Evolutionary conservation across 1,140 invertebrate species (phyloP), one percentile per base, ranked within the genome.

Genomic region (Trachymyrmex cornetzi): DNA sequence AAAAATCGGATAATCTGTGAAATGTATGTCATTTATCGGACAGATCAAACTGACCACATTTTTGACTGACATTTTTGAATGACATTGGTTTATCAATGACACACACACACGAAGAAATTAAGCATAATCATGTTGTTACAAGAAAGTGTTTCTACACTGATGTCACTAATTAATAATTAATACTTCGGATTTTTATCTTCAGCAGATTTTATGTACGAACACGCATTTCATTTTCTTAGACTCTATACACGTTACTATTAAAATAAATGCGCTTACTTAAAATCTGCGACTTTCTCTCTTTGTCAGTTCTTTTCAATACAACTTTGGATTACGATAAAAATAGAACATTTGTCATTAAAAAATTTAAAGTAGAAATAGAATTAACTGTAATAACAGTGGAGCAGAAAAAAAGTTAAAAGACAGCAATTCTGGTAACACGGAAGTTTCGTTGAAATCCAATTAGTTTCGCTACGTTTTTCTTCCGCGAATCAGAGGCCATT

Each of bases 401-500:
- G 12, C 2, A 9, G 12, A 48, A 75, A n/a, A 80, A 61, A 50
- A 80, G 30, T 53, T 53, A 34, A 66, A 50, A 34, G 38, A 48
- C 19, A 77, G n/a, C 44, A 80, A 9, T 53, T 80, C 34, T 34
- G 30, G 1, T 27, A 63, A 77, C 16, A 50, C 22, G 12, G 57
- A 77, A 66, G 22, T 63, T 77, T 22, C 24, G 11, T 66, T n/a
- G 19, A 66, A 64, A 64, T 6, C 11, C 44, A 64, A 79, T 74
- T 50, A 74, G 19, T 48, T 81, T 77, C 19, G 22, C 16, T 30
- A 55, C 3, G 11, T 55, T 79, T 80, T 27, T 9, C 14, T 53
- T 6, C 9, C 34, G 48, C 64, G 16, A 71, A 71, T 79, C 22
- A 44, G 77, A 81, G 77, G 64, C 50, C 79, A 81, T 81, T 72